Evolutionary conservation across 2,113 vertebrate species (phyloP), one percentile per base, ranked within the genome.

Genomic region (Petrocephalus zakoni): DNA sequence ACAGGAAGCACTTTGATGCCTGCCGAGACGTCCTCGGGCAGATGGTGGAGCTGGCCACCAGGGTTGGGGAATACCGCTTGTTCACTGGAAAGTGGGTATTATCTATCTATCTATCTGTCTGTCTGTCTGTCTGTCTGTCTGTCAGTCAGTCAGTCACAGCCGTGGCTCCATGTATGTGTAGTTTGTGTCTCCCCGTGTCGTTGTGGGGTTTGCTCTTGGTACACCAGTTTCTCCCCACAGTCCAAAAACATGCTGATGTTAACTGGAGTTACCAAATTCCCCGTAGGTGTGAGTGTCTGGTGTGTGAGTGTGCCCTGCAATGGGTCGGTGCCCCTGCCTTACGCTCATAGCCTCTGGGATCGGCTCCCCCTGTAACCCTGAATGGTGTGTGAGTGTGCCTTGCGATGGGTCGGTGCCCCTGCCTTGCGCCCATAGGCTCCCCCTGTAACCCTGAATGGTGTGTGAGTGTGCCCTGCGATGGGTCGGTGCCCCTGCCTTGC

Each of bases 21-120:
- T 99, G 98, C 91, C 92, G 91, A 90, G 96, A 94, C 89, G 93
- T 99, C 89, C 81, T 97, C 88, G 89, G 94, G 78, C 97, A 99
- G 87, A 96, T 99, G 0, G 90, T 97, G 89, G 97, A 99, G 93
- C 92, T 99, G 87, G 95, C 95, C 5, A 97, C 96, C 68, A 98
- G 97, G 93, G 90, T 94, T 25, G 97, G 94, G 93, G 97, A 99
- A 90, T 98, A 97, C 92, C 95, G 94, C 51, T 91, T 95, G 10
- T 88, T 97, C 90, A 97, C 95, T 21, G 95, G 93, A 78, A 97
- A 97, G 98, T 99, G 95, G 89, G 96, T 96, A 78, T 34, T 56
- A 53, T 29, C 21, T 88, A 47, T 61, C 58, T 61, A 0, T 61
- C 58, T 61, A n/a, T 61, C 22, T n/a, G 1, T 58, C 55, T 58